Evolutionary conservation across 2,888 invertebrate species (phyloP).

Genomic region (Xylophagus ater): DNA sequence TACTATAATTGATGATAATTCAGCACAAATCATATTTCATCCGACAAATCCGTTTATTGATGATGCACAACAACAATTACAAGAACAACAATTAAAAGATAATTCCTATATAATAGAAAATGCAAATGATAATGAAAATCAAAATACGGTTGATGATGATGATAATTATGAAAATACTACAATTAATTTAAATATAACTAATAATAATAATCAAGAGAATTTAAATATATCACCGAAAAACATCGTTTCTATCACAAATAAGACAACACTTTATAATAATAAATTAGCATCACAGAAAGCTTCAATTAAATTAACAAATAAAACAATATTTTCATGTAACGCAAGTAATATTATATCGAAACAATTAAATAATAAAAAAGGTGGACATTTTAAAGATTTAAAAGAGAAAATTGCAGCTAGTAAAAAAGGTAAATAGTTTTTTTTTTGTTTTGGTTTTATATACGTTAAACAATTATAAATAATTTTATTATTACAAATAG

Average conservation of each 20-base stretch:
- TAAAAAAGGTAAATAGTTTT: slow-evolving; percentile 31
- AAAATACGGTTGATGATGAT: neutral
- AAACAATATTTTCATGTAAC: slow-evolving; percentile 25
- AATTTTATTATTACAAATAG: slow-evolving; percentile 7
- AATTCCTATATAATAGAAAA: too few species aligned
- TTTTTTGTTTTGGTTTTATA: neutral
- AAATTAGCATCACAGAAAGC: slow-evolving; percentile 19
- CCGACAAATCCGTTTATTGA: slow-evolving; percentile 36
- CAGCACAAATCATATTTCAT: slow-evolving; percentile 25
- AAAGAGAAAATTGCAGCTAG: slow-evolving; percentile 45
- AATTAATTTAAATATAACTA: slow-evolving; percentile 3
- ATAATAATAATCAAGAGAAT: slow-evolving; percentile 8
- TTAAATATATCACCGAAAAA: slow-evolving; percentile 10
- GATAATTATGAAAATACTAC: slow-evolving; percentile 4
- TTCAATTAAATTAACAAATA: slow-evolving; percentile 27
- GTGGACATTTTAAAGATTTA: slow-evolving; percentile 45
- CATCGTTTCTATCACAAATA: too few species aligned
- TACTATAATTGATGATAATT: slow-evolving; percentile 11
- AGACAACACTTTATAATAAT: too few species aligned
- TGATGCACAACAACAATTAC: slow-evolving; percentile 20
- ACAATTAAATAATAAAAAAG: slow-evolving; percentile 31
- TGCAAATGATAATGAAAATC: slow-evolving; percentile 7
- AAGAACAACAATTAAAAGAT: too few species aligned
- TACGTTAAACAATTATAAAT: neutral
- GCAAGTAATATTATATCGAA: slow-evolving; percentile 26